Evolutionary conservation across 2,888 invertebrate species (phyloP).

Genomic region (Teleogryllus oceanicus): DNA sequence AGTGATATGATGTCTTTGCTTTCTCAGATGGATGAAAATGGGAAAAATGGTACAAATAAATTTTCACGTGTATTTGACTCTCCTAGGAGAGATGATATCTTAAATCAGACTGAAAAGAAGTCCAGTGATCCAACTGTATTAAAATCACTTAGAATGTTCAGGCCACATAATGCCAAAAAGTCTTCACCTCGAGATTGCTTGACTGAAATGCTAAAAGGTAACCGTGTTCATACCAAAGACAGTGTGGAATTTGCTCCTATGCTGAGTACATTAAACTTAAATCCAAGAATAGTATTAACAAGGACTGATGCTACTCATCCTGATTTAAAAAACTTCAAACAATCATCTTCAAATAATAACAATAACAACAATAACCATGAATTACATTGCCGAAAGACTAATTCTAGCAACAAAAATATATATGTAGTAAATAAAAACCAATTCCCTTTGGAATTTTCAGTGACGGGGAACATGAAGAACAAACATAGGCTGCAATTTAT

Average conservation of each 20-base stretch:
- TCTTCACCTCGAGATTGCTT: constrained; percentile 38
- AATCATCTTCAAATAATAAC: constrained; percentile 8
- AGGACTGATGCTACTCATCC: constrained; percentile 33
- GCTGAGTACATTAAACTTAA: constrained; percentile 48
- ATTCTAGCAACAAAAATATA: constrained; percentile 12
- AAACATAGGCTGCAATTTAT: constrained; percentile 20
- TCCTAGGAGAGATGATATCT: background rate
- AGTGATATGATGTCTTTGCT: constrained; percentile 33
- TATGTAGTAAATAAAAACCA: constrained; percentile 21
- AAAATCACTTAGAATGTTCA: constrained; percentile 53
- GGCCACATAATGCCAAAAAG: constrained; percentile 47
- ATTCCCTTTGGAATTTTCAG: constrained; percentile 2
- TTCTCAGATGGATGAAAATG: constrained; percentile 30
- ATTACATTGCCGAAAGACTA: constrained; percentile 20
- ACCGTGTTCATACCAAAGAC: background rate
- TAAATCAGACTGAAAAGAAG: constrained; percentile 46
- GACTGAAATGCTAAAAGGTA: background rate
- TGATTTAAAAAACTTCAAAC: constrained; percentile 24
- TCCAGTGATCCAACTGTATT: constrained; percentile 53
- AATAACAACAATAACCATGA: background rate
- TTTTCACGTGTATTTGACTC: constrained; percentile 8
- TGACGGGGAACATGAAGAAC: constrained; percentile 20
- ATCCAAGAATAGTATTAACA: constrained; percentile 49
- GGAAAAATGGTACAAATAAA: constrained; percentile 23
- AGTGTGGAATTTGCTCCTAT: constrained; percentile 41